These are phyloP conservation scores for Pholis gunnellus DNA, from an alignment of 2,113 vertebrate species.

Conservation along the genomic window DNA sequence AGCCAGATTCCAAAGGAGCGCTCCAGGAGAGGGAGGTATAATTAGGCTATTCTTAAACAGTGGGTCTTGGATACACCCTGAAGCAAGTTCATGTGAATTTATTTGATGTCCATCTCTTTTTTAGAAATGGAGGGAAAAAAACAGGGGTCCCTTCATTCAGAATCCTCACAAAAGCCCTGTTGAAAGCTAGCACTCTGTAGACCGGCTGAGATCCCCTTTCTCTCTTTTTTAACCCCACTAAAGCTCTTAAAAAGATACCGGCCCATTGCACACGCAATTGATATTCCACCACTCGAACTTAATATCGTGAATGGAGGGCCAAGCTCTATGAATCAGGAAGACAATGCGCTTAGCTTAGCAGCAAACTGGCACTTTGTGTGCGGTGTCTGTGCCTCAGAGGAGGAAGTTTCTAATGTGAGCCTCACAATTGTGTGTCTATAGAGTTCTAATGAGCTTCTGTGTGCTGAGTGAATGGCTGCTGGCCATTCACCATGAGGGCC, in stretches of 20 bases:
- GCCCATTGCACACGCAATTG: slow-evolving; percentile 82
- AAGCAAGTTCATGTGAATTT: slow-evolving; percentile 83
- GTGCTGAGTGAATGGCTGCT: slow-evolving; percentile 91
- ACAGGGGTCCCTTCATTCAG: slow-evolving; percentile 76
- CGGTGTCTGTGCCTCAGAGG: slow-evolving; percentile 89
- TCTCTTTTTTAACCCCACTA: slow-evolving; percentile 73
- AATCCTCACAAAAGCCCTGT: slow-evolving; percentile 74
- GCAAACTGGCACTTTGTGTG: slow-evolving; percentile 94
- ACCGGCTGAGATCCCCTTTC: slow-evolving; percentile 80
- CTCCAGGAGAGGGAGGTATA: slow-evolving; percentile 75
- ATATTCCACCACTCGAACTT: slow-evolving; percentile 85
- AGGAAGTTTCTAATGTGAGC: slow-evolving; percentile 93
- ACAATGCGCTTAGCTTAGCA: slow-evolving; percentile 90
- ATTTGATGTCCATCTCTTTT: slow-evolving; percentile 83
- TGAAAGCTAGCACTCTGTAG: slow-evolving; percentile 79
- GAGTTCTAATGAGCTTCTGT: slow-evolving; percentile 98
- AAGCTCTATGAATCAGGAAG: slow-evolving; percentile 84
- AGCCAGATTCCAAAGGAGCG: slow-evolving; percentile 68
- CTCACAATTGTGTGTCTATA: slow-evolving; percentile 96
- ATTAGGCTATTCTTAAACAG: slow-evolving; percentile 80
- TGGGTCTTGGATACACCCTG: slow-evolving; percentile 75
- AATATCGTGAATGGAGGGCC: slow-evolving; percentile 86
- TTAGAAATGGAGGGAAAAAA: slow-evolving; percentile 78
- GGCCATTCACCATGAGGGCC: slow-evolving; percentile 92
- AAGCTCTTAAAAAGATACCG: slow-evolving; percentile 82